Conservation (phyloP, 1,140 invertebrate species). For the Panulirus ornatus region DNA sequence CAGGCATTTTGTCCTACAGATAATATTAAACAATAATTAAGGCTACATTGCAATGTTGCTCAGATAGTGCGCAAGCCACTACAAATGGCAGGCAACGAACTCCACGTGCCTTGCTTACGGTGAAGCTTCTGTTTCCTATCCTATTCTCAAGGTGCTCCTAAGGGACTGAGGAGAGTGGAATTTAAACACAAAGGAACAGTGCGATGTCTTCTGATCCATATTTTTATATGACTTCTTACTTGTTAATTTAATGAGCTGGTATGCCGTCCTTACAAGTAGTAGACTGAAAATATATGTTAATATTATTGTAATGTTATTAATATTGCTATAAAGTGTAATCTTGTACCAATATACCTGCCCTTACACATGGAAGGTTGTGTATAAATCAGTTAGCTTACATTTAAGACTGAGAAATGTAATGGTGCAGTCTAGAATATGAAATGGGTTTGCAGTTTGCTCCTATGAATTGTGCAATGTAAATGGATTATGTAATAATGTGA, state of each 20-base stretch:
- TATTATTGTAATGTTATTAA: slow-evolving; percentile 67
- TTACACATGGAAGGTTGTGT: slow-evolving; percentile 68
- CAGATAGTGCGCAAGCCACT: slow-evolving; percentile 44
- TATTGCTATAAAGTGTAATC: slow-evolving; percentile 65
- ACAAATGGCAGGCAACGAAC: slow-evolving; percentile 72
- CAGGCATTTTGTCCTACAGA: slow-evolving; percentile 7
- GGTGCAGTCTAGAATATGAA: slow-evolving; percentile 50
- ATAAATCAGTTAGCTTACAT: slow-evolving; percentile 52
- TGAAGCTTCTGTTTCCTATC: slow-evolving; percentile 69
- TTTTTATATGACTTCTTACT: slow-evolving; percentile 72
- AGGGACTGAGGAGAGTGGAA: slow-evolving; percentile 63
- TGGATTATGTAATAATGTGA: slow-evolving; percentile 16
- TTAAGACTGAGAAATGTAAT: background rate
- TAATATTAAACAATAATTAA: slow-evolving; percentile 50
- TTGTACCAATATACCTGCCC: slow-evolving; percentile 70
- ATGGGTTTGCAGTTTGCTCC: slow-evolving; percentile 51
- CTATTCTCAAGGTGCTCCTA: slow-evolving; percentile 69
- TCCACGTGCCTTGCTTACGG: slow-evolving; percentile 71
- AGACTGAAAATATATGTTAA: slow-evolving; percentile 70
- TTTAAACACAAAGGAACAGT: slow-evolving; percentile 68
- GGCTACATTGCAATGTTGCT: slow-evolving; percentile 65
- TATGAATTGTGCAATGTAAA: slow-evolving; percentile 63
- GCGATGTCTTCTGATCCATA: slow-evolving; percentile 73
- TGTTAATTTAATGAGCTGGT: slow-evolving; percentile 74
- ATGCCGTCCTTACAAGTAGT: slow-evolving; percentile 73